Evolutionary conservation across 2,888 invertebrate species (phyloP), one percentile per base, ranked within the genome.

Genomic region (Rotaria magnacalcarata): DNA sequence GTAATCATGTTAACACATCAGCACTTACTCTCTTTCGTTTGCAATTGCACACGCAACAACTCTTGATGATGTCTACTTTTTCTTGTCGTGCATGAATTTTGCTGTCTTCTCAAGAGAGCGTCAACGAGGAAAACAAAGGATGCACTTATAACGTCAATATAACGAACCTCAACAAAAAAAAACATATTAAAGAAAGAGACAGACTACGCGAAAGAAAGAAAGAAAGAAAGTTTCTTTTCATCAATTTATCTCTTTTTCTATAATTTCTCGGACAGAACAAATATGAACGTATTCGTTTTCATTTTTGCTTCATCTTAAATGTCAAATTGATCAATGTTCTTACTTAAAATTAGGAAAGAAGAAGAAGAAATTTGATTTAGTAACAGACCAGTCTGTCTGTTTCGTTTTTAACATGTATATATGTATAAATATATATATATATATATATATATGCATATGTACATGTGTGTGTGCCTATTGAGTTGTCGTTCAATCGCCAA

Each of bases 401-500:
- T 14, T 56, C 56, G 21, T 6, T 21, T 56, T 56, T 24, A 56
- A 54, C 21, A 54, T 54, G 24, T 56, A 24, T 56, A 7, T 54
- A 54, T 54, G 52, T 14, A 16, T 24, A 56, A 6, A 56, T 56
- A 27, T 67, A 27, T 67, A 67, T 16, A 16, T 67, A n/a, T 24
- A 56, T 21, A 56, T 56, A 27, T 67, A 27, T 67, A 67, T 16
- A 16, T 67, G 10, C n/a, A n/a, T n/a, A 24, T n/a, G 16, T 58
- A 10, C n/a, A 10, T 60, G 14, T 60, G 11, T 60, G 58, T 60
- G 34, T 41, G 67, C 34, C 67, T 67, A 67, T 67, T 67, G 67
- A 67, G 67, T 80, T 80, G 43, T 80, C 47, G 80, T 80, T 47
- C 80, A 80, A 80, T 80, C 80, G 80, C 43, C 80, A 80, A 80